Percentiles rank a stretch among this genome's conserved stretches.
These are phyloP conservation scores for Watsonalla binaria DNA, from an alignment of 2,888 invertebrate species.

Conservation along the genomic window DNA sequence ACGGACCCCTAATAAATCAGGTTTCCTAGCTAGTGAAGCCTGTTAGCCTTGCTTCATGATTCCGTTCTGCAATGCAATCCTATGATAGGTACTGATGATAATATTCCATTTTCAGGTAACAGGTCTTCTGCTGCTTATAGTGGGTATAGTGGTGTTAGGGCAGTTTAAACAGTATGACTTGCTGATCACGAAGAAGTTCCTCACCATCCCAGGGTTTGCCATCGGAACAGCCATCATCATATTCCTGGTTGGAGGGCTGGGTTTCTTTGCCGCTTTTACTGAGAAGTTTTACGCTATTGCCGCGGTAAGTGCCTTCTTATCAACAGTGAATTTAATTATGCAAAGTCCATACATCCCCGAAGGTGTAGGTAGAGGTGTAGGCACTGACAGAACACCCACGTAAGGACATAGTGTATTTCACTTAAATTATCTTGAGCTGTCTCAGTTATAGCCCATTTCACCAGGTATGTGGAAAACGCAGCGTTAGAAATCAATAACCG, in stretches of 20 bases:
- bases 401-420: no score
- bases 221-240: conserved; percentile 84
- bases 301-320: conserved; percentile 75
- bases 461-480: no score
- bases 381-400: no score
- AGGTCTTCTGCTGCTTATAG: conserved; percentile 84
- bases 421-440: no score
- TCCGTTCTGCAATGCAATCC: no score
- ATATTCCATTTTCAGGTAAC: conserved; percentile 80
- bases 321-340: background rate
- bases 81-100: no score
- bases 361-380: no score
- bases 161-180: conserved; percentile 79
- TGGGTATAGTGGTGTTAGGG: conserved; percentile 81
- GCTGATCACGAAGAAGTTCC: conserved; percentile 80
- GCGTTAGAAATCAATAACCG: no score
- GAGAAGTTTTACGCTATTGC: conserved; percentile 90
- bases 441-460: no score
- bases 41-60: background rate
- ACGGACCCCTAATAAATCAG: no score
- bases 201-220: conserved; percentile 82
- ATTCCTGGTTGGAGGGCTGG: conserved; percentile 86
- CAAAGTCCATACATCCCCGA: background rate
- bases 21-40: no score
- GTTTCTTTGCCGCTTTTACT: conserved; percentile 91